Percentiles rank a stretch among this genome's conserved stretches.
These are phyloP conservation scores for Uria lomvia DNA, from an alignment of 2,113 vertebrate species.

Conservation along the genomic window DNA sequence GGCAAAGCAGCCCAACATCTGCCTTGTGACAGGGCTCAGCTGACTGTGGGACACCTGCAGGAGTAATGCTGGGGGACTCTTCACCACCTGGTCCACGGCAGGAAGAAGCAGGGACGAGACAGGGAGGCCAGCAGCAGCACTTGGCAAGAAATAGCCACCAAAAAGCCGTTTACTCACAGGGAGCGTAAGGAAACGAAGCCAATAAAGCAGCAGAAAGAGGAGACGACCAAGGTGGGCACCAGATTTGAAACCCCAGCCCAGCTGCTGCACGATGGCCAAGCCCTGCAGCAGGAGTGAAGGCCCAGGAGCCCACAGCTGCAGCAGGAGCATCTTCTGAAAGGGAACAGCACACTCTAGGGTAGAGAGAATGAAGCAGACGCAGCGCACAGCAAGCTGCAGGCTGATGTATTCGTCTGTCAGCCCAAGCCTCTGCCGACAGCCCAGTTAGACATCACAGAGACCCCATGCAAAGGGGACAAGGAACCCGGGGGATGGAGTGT, in stretches of 20 bases:
- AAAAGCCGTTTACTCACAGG: fast-evolving
- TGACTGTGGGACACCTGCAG: not conserved
- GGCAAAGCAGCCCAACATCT: not conserved
- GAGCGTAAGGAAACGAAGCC: not conserved
- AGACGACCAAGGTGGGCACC: not conserved
- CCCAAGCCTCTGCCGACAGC: not conserved
- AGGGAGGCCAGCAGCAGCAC: not conserved
- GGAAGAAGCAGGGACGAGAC: not conserved
- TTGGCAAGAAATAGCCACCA: not conserved
- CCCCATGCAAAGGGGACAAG: not conserved
- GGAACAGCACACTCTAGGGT: conserved; percentile 57
- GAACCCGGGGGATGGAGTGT: not conserved
- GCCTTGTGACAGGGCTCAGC: fast-evolving
- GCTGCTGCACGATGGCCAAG: not conserved
- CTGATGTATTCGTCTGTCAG: not conserved
- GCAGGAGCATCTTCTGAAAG: not conserved
- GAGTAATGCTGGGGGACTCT: not conserved
- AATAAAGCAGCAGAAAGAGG: not conserved
- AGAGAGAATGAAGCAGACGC: conserved; percentile 1
- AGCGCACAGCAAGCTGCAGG: not conserved
- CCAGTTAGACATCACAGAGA: not conserved
- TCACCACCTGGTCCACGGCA: not conserved
- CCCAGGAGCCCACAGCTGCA: not conserved
- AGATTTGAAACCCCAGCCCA: not conserved
- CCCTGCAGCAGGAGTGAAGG: not conserved